A percentile compares a stretch with the other conserved stretches of the same genome.
Conservation (phyloP, 2,888 invertebrate genomes). For the Lycophotia porphyrea region DNA sequence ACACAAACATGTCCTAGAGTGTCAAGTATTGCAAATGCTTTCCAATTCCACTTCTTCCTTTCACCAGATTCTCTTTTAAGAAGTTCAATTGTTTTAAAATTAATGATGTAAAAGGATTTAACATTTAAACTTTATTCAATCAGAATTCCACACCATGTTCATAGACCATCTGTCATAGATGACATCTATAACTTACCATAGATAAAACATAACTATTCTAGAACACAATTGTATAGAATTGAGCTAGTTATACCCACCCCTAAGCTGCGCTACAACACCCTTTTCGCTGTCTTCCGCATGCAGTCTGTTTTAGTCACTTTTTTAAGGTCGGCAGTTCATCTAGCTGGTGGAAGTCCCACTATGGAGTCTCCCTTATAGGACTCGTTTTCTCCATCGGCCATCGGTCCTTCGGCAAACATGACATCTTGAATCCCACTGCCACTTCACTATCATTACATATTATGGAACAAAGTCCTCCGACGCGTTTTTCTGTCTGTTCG, state of each 20-base stretch:
- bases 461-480: too few species aligned
- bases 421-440: neutral
- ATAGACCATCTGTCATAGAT: too few species aligned
- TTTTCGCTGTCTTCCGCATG: neutral
- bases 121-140: too few species aligned
- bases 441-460: too few species aligned
- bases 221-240: neutral
- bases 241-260: neutral
- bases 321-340: neutral
- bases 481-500: too few species aligned
- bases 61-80: neutral
- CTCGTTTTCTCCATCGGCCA: neutral
- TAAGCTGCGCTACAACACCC: neutral
- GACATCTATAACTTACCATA: too few species aligned
- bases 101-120: too few species aligned
- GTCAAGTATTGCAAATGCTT: neutral
- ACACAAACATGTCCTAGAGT: neutral
- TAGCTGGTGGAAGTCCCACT: neutral
- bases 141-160: too few species aligned
- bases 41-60: neutral
- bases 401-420: neutral
- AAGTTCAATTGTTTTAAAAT: neutral
- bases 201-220: too few species aligned
- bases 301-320: neutral
- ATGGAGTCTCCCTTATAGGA: neutral